Conservation (phyloP, 2,113 vertebrate species). For the Lepisosteus osseus region DNA sequence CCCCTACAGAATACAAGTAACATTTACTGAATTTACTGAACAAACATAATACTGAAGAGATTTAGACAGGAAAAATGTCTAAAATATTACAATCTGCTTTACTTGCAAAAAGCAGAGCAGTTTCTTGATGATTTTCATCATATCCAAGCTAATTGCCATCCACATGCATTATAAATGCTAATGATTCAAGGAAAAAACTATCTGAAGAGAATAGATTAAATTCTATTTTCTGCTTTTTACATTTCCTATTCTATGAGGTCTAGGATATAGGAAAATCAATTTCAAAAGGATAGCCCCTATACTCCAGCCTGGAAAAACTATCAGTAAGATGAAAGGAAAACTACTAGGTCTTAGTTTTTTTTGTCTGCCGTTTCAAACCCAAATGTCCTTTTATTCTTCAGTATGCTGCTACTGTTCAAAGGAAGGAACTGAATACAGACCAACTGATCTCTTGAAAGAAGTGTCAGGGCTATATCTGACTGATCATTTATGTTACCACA, state of each 20-base stretch:
- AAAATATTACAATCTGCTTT: too few relatives aligned
- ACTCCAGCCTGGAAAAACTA: slow-evolving; percentile 53
- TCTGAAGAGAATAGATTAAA: slow-evolving; percentile 45
- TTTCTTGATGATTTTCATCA: too few relatives aligned
- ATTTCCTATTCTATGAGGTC: slow-evolving; percentile 59
- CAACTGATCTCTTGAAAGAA: slow-evolving; percentile 24
- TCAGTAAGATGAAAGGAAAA: slow-evolving; percentile 49
- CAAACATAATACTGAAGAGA: too few relatives aligned
- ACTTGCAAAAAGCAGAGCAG: too few relatives aligned
- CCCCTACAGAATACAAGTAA: too few relatives aligned
- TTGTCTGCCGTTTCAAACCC: slow-evolving; percentile 23
- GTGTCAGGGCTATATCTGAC: slow-evolving; percentile 5
- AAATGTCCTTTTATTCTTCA: slow-evolving; percentile 35
- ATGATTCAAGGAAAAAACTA: background rate
- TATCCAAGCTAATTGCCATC: too few relatives aligned
- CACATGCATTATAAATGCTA: too few relatives aligned
- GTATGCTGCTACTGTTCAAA: slow-evolving; percentile 34
- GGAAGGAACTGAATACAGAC: slow-evolving; percentile 55
- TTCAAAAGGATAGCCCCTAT: slow-evolving; percentile 39
- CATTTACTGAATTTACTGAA: too few relatives aligned
- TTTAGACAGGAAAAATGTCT: too few relatives aligned
- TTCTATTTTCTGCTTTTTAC: slow-evolving; percentile 56
- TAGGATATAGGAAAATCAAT: slow-evolving; percentile 45
- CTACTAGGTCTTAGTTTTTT: slow-evolving; percentile 48
- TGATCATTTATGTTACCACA: background rate